phyloP scores from a whole-genome alignment of 1,140 invertebrate genomes.

The Megathymus violae region DNA sequence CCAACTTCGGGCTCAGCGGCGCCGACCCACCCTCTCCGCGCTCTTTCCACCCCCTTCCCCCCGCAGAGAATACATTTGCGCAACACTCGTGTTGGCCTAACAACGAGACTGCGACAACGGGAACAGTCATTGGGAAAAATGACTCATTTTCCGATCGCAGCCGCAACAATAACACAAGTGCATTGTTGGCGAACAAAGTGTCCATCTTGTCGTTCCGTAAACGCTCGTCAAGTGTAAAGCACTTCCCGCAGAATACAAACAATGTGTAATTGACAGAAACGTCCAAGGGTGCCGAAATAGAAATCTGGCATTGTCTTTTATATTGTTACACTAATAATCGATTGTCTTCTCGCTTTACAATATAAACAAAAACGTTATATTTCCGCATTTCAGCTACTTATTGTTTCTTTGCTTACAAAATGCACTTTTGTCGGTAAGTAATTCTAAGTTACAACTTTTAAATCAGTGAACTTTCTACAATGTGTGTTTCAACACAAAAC shows the following conservation, averaged over 20 bases:
- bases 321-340: slow-evolving; percentile 38
- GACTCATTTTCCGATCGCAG: slow-evolving; percentile 67
- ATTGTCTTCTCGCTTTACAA: slow-evolving; percentile 38
- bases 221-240: slow-evolving; percentile 23
- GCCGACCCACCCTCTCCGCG: slow-evolving; percentile 53
- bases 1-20: slow-evolving; percentile 78
- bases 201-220: slow-evolving; percentile 27
- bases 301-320: slow-evolving; percentile 52
- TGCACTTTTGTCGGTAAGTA: background rate
- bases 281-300: slow-evolving; percentile 58
- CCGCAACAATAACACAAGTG: slow-evolving; percentile 37
- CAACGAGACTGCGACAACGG: slow-evolving; percentile 76
- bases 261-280: slow-evolving; percentile 62
- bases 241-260: slow-evolving; percentile 47
- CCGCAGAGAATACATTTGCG: slow-evolving; percentile 81
- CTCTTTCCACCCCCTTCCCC: slow-evolving; percentile 53
- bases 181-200: slow-evolving; percentile 53
- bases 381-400: background rate
- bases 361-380: background rate
- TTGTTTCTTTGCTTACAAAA: background rate
- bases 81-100: slow-evolving; percentile 76
- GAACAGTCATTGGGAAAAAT: slow-evolving; percentile 72
- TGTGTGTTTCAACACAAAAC: too few species aligned
- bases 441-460: too few species aligned
- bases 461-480: too few species aligned